Percentiles rank a stretch among this genome's conserved stretches.
Evolutionary conservation across 2,888 invertebrate genomes (phyloP).

Genomic region (Adela reaumurella): DNA sequence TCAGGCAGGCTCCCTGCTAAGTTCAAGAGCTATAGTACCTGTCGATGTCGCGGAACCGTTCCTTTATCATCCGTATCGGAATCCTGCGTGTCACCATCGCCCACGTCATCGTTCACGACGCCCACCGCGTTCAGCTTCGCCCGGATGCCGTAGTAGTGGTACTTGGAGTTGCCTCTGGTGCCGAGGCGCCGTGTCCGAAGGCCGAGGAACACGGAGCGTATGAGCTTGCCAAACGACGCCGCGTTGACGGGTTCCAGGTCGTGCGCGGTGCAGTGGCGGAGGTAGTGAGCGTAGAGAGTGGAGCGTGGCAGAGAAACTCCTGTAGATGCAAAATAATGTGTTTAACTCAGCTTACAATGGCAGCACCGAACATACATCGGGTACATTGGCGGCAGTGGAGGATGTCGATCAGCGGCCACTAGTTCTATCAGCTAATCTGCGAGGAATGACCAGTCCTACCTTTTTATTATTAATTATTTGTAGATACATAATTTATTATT

Average conservation of each 20-base stretch:
- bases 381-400: too few relatives aligned
- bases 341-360: too few relatives aligned
- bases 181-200: constrained; percentile 91
- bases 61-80: constrained; percentile 1
- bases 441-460: too few relatives aligned
- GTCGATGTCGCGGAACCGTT: not conserved
- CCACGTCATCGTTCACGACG: constrained; percentile 15
- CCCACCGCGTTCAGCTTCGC: constrained; percentile 64
- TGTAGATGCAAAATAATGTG: too few relatives aligned
- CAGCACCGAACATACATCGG: too few relatives aligned
- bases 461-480: too few relatives aligned
- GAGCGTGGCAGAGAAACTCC: constrained; percentile 88
- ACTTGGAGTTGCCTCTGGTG: constrained; percentile 96
- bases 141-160: constrained; percentile 99
- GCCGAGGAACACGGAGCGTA: constrained; percentile 96
- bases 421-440: too few relatives aligned
- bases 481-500: too few relatives aligned
- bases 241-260: constrained; percentile 98
- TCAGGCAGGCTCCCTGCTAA: too few relatives aligned
- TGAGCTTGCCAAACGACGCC: constrained; percentile 98
- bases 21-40: not conserved
- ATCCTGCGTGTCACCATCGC: not conserved
- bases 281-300: constrained; percentile 94
- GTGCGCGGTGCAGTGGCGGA: constrained; percentile 89
- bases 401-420: too few relatives aligned